phyloP scores from a whole-genome alignment of 2,888 invertebrate species.

The Chironomus tentans region DNA sequence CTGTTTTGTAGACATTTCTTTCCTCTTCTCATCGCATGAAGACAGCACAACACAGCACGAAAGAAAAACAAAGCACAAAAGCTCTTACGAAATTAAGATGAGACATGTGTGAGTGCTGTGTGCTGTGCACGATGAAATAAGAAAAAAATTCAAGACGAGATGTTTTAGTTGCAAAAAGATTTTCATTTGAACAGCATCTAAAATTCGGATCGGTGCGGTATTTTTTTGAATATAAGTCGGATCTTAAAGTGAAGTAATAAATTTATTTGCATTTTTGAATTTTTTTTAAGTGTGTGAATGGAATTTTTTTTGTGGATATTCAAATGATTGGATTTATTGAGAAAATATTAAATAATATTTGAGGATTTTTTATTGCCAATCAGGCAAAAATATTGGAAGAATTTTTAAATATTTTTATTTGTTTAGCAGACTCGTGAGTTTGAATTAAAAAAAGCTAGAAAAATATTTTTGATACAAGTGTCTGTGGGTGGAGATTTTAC shows the following conservation, averaged over 20 bases:
- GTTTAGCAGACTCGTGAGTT: too few species aligned
- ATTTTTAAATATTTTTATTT: too few species aligned
- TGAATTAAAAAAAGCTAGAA: too few species aligned
- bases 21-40: not conserved
- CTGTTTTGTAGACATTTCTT: not conserved
- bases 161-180: slow-evolving; percentile 22
- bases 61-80: not conserved
- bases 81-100: slow-evolving; percentile 14
- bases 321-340: too few species aligned
- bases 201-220: not conserved
- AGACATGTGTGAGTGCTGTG: not conserved
- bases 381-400: too few species aligned
- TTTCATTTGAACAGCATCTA: slow-evolving; percentile 16
- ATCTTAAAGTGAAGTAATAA: not conserved
- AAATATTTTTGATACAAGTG: too few species aligned
- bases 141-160: not conserved
- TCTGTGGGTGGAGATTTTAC: too few species aligned
- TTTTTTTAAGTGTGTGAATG: too few species aligned
- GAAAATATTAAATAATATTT: too few species aligned
- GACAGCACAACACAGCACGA: not conserved
- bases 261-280: too few species aligned
- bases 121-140: not conserved
- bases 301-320: too few species aligned
- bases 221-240: not conserved
- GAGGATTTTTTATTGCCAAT: too few species aligned